Evolutionary conservation across 2,888 invertebrate species (phyloP).

Genomic region (Clostera curtula): DNA sequence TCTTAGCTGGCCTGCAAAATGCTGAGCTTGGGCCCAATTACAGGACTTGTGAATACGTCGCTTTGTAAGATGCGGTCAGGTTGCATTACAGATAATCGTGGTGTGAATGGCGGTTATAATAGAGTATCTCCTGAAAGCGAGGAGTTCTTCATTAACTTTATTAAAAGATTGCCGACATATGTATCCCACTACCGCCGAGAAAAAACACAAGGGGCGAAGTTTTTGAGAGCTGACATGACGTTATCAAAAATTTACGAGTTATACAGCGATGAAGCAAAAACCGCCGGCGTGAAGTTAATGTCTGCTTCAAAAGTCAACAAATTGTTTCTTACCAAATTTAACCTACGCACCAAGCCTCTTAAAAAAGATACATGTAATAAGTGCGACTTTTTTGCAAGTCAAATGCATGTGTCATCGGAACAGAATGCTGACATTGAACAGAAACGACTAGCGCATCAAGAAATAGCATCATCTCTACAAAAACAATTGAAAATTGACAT

Average conservation of each 20-base stretch:
- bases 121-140: conserved; percentile 5
- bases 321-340: conserved; percentile 8
- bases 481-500: not conserved
- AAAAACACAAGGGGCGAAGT: conserved; percentile 6
- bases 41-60: conserved; percentile 8
- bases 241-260: conserved; percentile 7
- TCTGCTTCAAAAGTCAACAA: conserved; percentile 8
- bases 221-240: conserved; percentile 8
- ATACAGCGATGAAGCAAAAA: conserved; percentile 6
- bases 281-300: conserved; percentile 3
- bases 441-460: conserved; percentile 4
- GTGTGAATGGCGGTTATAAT: conserved; percentile 5
- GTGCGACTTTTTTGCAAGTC: conserved; percentile 3
- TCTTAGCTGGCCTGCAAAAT: no score
- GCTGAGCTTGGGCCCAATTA: no score
- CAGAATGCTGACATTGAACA: conserved; percentile 4
- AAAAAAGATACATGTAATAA: conserved; percentile 11
- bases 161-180: conserved; percentile 10
- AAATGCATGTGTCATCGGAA: conserved; percentile 3
- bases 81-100: conserved; percentile 8
- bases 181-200: conserved; percentile 11
- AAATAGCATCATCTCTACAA: conserved; percentile 7
- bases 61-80: conserved; percentile 7
- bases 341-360: conserved; percentile 9
- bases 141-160: conserved; percentile 5